These are phyloP conservation scores for Aleiodes leptofemur DNA, from an alignment of 2,888 invertebrate genomes.

Conservation along the genomic window DNA sequence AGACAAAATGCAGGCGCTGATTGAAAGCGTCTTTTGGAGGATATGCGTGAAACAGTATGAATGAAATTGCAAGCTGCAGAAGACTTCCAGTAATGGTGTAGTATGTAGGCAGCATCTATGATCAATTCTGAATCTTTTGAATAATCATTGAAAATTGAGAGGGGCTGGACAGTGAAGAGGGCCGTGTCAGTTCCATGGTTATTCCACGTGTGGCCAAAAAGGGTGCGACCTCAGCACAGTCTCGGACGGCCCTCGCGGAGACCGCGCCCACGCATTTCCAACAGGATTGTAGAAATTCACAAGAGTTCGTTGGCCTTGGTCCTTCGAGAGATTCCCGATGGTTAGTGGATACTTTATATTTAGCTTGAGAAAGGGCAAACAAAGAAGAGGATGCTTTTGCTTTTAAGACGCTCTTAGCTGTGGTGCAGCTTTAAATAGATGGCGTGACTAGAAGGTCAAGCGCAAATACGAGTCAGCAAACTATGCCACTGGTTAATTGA, in stretches of 20 bases:
- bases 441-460: conserved; percentile 1
- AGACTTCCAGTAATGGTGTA: neutral
- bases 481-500: no score
- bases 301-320: conserved; percentile 70
- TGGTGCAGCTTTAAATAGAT: neutral
- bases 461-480: no score
- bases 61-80: neutral
- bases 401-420: neutral
- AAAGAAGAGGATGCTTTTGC: neutral
- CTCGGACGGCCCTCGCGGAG: conserved; percentile 74
- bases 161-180: conserved; percentile 58
- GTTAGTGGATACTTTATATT: neutral
- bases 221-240: conserved; percentile 71
- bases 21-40: neutral
- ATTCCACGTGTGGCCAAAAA: conserved; percentile 70
- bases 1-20: neutral
- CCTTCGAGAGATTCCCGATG: conserved; percentile 33
- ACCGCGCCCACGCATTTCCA: conserved; percentile 76
- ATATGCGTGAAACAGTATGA: conserved; percentile 2
- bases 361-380: neutral
- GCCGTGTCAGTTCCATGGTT: conserved; percentile 60
- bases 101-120: neutral
- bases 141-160: conserved; percentile 36
- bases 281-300: conserved; percentile 71
- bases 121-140: conserved; percentile 2